Evolutionary conservation across 2,888 invertebrate species (phyloP), one percentile per base, ranked within the genome.

Genomic region (Mythimna albipuncta): DNA sequence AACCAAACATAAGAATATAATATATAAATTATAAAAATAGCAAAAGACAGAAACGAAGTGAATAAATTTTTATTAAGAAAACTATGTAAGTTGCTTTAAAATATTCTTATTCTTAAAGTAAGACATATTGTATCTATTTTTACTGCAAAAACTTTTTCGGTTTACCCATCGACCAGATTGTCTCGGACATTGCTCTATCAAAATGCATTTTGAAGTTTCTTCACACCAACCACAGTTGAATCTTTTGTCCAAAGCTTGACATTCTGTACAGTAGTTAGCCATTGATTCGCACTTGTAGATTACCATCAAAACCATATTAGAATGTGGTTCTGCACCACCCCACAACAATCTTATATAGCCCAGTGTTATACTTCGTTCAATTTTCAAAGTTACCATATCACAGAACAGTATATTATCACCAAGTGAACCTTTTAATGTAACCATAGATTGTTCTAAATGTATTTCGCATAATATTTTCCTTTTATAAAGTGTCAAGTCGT

Each of bases 241-340:
- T 52, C 86, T 79, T n/a, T 76, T 80, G 47, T 87, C 84, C 50
- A 90, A 70, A 0, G 64, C 69, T 62, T 86, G 85, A 55, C 90
- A 90, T 11, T 83, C 81, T 1, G 72, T 21, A 52, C 88, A 90
- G 21, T 67, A 79, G 2, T 58, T 64, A 1, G 88, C 88, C 77
- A 89, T 83, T 7, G 44, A 57, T 10, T 82, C 82, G 64, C 92
- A 91, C 19, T 81, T 83, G 47, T 90, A 91, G 2, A 89, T 84
- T 7, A 88, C 76, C 9, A 92, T 59, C 6, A 91, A 76, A 6
- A 91, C 61, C 68, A 85, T 80, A 65, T 92, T 92, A 0, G 92
- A 91, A 59, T 84, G 85, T 10, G 90, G 91, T 44, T 90, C 89
- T 5, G 83, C 86, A 35, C 91, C 89, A 0, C 90, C 89, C 91